Base-by-base conservation (phyloP, 2,797 vertebrate genomes). In the Pantherophis alleghaniensis region DNA sequence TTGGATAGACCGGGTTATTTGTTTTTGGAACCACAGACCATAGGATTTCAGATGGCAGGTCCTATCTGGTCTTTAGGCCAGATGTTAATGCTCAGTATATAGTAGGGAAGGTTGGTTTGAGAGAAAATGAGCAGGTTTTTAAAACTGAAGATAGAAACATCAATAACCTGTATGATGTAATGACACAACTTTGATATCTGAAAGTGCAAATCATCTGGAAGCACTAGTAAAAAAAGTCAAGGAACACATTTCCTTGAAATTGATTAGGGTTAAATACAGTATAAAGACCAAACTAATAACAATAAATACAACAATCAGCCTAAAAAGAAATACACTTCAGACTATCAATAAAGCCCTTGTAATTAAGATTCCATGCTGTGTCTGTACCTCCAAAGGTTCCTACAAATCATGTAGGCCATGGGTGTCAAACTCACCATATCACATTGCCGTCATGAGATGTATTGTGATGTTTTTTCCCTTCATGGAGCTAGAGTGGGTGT, bases 401-500 rank as follows among this genome's bases (percentile, higher is more conserved):
- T 63, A 63, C 26, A 28, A 63, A 28, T 63, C 26, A 28, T 28
- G 61, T 28, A 63, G 11, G 26, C 26, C 11, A 63, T 4, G 3
- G 4, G 11, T 63, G 11, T 28, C 61, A 28, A 63, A 63, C 11
- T 63, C 26, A 11, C 11, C 11, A 2, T 2, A 3, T 63, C 26
- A 63, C 11, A 4, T 63, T 61, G 24, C 22, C 26, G 0, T 28
- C 11, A 63, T 3, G 4, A 28, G 11, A 28, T 11, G 10, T 63
- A 63, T 63, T 11, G 11, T 13, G 10, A 13, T 10, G 4, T 10
- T 61, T 60, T 60, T 26, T 61, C 60, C 24, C 24, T 28, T 61
- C 4, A 1, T 0, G 3, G 60, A 61, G 10, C 60, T 63, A 11
- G 26, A 26, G 1, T 63, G 4, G 11, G 10, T 0, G 1, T 28